Evolutionary conservation across 2,888 invertebrate species (phyloP), one percentile per base, ranked within the genome.

Genomic region (Aquatica leii): DNA sequence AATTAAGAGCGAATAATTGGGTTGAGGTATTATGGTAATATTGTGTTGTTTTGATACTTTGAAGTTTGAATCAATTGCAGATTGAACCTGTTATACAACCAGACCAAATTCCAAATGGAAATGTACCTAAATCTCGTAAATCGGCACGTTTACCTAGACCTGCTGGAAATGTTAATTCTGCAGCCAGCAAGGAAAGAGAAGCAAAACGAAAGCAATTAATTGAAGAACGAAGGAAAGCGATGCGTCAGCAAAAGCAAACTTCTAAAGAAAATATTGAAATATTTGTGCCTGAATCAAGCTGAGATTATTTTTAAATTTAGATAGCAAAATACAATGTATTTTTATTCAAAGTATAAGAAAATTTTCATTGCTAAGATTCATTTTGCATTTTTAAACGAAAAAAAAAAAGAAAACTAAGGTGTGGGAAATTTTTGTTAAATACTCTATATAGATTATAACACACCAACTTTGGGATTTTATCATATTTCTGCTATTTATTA

Each of bases 161-260:
- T 17, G 66, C 71, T 14, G 74, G 73, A 70, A 84, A 84, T 69
- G 85, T 83, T 72, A 84, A 83, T 59, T 83, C 81, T 68, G 83
- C 84, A 72, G 83, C 82, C 4, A 81, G 84, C 67, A 84, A 82
- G 56, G 82, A 80, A 71, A 77, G 81, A 21, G 92, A 91, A 76
- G 86, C 87, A 0, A 92, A 92, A 41, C 85, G 95, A 67, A 90
- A 91, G 73, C 90, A 91, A 72, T 86, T 96, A 86, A 81, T 95
- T 69, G 94, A 94, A 73, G 91, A 86, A 76, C 88, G 85, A 79
- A 86, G 92, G 77, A 84, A 85, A 68, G 88, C 85, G 6, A 86
- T 87, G 85, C 77, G 80, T 12, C 70, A 72, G 53, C 70, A 71
- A 59, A 71, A 71, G 35, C 68, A 74, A 15, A 69, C 73, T 43